Conservation (phyloP, 2,888 invertebrate genomes). For the Tethea ocularis region DNA sequence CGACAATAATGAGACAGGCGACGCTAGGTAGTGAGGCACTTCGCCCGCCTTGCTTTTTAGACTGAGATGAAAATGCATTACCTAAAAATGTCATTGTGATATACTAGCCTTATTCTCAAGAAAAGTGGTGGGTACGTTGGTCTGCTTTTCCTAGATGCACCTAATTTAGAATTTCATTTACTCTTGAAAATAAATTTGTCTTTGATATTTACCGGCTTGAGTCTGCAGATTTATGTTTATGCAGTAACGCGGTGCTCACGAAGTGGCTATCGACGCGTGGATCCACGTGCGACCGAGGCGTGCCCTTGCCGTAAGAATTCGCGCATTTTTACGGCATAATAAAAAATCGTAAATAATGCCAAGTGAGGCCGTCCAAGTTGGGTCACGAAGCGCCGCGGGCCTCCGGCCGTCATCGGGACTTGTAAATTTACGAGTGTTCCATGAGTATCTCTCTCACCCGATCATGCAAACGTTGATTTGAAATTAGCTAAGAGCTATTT, state of each 20-base stretch:
- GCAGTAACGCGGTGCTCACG: conserved; percentile 61
- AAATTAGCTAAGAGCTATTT: conserved; percentile 42
- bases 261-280: conserved; percentile 74
- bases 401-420: conserved; percentile 69
- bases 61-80: conserved; percentile 52
- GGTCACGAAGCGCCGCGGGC: conserved; percentile 78
- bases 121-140: conserved; percentile 24
- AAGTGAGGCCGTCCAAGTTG: conserved; percentile 66
- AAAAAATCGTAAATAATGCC: conserved; percentile 79
- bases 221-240: conserved; percentile 40
- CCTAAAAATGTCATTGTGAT: conserved; percentile 47
- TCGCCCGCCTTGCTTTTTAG: conserved; percentile 46
- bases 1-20: conserved; percentile 60
- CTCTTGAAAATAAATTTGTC: conserved; percentile 27
- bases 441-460: conserved; percentile 56
- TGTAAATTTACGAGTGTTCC: conserved; percentile 70
- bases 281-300: conserved; percentile 74
- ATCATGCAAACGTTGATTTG: conserved; percentile 56
- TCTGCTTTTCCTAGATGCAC: conserved; percentile 16
- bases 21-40: conserved; percentile 49
- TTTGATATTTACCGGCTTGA: conserved; percentile 30
- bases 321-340: conserved; percentile 78
- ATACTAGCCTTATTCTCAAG: conserved; percentile 33
- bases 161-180: conserved; percentile 34
- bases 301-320: conserved; percentile 68